phyloP scores from a whole-genome alignment of 2,888 invertebrate species.

The Plutella xylostella region DNA sequence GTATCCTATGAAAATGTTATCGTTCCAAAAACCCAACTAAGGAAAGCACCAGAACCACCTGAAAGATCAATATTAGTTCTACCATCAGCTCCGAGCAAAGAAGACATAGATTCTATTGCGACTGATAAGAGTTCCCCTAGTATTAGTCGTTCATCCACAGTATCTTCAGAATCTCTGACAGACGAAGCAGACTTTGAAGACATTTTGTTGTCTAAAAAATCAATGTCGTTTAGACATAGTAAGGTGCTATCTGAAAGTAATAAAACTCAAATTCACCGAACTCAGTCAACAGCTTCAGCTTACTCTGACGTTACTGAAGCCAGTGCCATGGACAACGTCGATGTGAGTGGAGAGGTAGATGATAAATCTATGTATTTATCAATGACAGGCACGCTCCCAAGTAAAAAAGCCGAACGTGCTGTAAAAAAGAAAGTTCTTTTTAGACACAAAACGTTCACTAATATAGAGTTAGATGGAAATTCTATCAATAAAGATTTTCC shows the following conservation, averaged over 20 bases:
- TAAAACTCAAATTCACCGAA: slow-evolving; percentile 35
- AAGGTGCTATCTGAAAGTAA: slow-evolving; percentile 23
- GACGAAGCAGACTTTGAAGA: slow-evolving; percentile 62
- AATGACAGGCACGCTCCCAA: slow-evolving; percentile 56
- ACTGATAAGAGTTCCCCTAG: neutral
- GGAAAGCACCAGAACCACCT: slow-evolving; percentile 31
- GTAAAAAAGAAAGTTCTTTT: slow-evolving; percentile 49
- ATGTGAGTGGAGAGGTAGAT: slow-evolving; percentile 42
- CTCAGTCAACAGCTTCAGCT: slow-evolving; percentile 46
- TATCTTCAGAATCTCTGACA: slow-evolving; percentile 53
- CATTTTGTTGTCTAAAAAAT: slow-evolving; percentile 55
- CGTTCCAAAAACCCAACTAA: slow-evolving; percentile 17
- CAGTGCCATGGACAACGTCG: slow-evolving; percentile 62
- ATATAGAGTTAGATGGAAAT: slow-evolving; percentile 54
- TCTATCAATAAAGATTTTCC: slow-evolving; percentile 41
- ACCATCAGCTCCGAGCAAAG: neutral
- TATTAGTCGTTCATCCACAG: slow-evolving; percentile 43
- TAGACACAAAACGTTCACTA: slow-evolving; percentile 61
- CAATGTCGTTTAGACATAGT: slow-evolving; percentile 52
- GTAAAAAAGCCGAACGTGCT: slow-evolving; percentile 33
- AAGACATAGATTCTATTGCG: neutral
- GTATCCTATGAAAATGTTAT: slow-evolving; percentile 48
- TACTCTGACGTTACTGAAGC: slow-evolving; percentile 45
- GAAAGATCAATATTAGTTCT: slow-evolving; percentile 31
- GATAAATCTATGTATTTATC: slow-evolving; percentile 43